Evolutionary conservation across 92 coral and sea anemone species (phyloP).

Genomic region (Porites rus): DNA sequence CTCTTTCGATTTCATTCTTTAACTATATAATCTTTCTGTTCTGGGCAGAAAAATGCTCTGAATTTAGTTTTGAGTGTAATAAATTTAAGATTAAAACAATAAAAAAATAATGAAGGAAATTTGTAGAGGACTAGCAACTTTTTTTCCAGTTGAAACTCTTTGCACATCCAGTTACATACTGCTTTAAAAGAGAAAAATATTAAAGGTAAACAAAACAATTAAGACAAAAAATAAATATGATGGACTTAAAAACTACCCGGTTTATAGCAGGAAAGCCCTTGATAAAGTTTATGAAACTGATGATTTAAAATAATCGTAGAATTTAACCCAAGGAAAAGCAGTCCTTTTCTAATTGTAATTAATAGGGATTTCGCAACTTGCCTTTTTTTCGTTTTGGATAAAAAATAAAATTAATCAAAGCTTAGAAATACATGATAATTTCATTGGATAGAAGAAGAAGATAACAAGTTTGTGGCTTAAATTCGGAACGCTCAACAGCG

Average conservation of each 20-base stretch:
- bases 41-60: no score
- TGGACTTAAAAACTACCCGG: background rate
- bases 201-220: background rate
- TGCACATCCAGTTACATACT: background rate
- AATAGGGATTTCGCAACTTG: slow-evolving; percentile 7
- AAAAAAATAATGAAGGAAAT: no score
- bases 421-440: background rate
- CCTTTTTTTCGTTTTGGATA: background rate
- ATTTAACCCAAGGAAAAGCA: background rate
- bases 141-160: no score
- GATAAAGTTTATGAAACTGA: background rate
- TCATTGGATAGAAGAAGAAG: background rate
- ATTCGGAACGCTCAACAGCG: background rate
- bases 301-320: background rate
- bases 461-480: background rate
- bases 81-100: no score
- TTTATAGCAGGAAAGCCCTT: background rate
- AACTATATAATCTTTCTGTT: no score
- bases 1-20: no score
- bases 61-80: no score
- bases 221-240: no score
- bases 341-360: background rate
- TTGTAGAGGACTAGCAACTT: no score
- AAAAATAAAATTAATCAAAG: background rate
- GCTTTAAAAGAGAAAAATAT: background rate